Evolutionary conservation across 2,888 invertebrate species (phyloP).

Genomic region (Corbicula japonica): DNA sequence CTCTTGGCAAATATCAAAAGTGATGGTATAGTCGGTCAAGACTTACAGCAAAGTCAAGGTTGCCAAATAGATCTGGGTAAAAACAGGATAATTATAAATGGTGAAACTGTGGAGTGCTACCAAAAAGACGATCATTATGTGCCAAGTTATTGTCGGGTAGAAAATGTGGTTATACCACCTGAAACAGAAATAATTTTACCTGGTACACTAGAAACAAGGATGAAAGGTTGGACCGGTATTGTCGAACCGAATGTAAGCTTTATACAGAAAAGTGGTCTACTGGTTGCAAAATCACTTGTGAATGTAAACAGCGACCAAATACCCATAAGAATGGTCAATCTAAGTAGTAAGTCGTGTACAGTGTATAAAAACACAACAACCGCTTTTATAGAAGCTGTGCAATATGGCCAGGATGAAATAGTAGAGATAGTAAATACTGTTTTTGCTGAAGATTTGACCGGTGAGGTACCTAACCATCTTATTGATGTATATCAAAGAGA

Average conservation of each 20-base stretch:
- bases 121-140: conserved; percentile 20
- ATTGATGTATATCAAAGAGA: background rate
- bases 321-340: conserved; percentile 34
- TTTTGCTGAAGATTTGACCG: background rate
- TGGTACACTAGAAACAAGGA: conserved; percentile 5
- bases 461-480: background rate
- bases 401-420: background rate
- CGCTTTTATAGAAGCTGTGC: conserved; percentile 1
- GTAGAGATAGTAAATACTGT: conserved; percentile 10
- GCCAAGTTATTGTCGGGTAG: background rate
- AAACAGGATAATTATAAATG: too few relatives aligned
- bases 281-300: conserved; percentile 33
- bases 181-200: conserved; percentile 24
- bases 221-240: background rate
- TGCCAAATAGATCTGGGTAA: too few relatives aligned
- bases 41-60: too few relatives aligned
- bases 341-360: conserved; percentile 1
- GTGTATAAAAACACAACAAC: conserved; percentile 16
- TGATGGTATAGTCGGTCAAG: conserved; percentile 10
- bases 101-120: too few relatives aligned
- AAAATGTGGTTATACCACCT: background rate
- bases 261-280: conserved; percentile 17
- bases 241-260: conserved; percentile 20
- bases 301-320: conserved; percentile 16
- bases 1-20: conserved; percentile 9